phyloP scores from a whole-genome alignment of 2,797 vertebrate genomes.

The Periparus ater region DNA sequence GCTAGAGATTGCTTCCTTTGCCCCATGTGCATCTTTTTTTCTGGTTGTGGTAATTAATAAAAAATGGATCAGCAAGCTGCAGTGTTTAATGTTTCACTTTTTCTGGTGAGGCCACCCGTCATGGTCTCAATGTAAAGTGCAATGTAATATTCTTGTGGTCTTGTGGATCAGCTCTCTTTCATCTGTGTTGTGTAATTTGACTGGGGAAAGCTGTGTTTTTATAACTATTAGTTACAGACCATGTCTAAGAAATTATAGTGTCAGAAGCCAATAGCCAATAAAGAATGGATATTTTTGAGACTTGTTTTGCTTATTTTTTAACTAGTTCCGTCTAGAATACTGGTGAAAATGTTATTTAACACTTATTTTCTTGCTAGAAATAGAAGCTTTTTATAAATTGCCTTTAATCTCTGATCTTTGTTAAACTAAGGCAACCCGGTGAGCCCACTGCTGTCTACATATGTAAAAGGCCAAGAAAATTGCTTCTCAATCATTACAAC shows the following conservation, averaged over 20 bases:
- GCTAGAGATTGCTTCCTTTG: background rate
- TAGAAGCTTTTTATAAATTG: background rate
- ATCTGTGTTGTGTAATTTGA: slow-evolving; percentile 19
- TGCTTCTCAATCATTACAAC: background rate
- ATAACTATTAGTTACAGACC: background rate
- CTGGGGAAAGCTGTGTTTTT: background rate
- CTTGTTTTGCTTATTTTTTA: background rate
- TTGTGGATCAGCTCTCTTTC: slow-evolving; percentile 4
- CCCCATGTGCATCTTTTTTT: background rate
- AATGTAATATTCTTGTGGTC: background rate
- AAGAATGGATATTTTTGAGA: background rate
- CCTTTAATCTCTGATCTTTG: background rate
- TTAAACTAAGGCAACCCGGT: background rate
- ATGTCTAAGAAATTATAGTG: slow-evolving; percentile 7
- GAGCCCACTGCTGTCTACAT: background rate
- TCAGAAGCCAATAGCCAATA: background rate
- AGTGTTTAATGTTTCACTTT: background rate
- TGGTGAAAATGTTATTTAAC: background rate
- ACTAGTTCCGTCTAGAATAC: background rate
- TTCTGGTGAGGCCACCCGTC: background rate
- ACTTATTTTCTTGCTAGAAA: background rate
- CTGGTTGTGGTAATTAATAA: background rate
- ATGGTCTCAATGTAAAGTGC: background rate
- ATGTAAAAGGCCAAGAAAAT: background rate
- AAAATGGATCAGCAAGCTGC: background rate